Conservation (phyloP, 2,113 vertebrate genomes). For the Labeo catla region DNA sequence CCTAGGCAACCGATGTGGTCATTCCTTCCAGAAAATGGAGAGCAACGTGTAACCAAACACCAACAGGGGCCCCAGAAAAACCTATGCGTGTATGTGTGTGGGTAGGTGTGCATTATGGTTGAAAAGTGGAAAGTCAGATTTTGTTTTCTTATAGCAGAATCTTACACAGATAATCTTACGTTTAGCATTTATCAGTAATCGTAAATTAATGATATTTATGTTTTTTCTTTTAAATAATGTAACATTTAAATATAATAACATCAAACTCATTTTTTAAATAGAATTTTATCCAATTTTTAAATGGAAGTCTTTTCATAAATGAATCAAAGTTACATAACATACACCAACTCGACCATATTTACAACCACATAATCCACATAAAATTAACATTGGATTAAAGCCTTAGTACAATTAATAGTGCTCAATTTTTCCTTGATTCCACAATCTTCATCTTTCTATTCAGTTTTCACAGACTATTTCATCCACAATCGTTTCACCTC, state of each 20-base stretch:
- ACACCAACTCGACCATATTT: background rate
- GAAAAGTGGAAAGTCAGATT: background rate
- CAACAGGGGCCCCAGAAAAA: constrained; percentile 57
- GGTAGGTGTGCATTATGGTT: background rate
- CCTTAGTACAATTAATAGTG: background rate
- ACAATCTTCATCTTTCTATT: background rate
- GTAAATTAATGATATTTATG: background rate
- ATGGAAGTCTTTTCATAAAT: background rate
- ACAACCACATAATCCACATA: background rate
- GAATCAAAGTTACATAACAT: background rate
- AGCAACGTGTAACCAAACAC: constrained; percentile 63
- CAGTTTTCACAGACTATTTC: constrained; percentile 23
- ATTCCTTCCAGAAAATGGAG: constrained; percentile 67
- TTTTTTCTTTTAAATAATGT: background rate
- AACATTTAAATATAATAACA: constrained; percentile 7
- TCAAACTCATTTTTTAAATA: background rate
- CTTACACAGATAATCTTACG: background rate
- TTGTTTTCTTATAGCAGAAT: background rate
- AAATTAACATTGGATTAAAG: background rate
- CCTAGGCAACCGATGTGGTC: constrained; percentile 64
- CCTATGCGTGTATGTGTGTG: constrained; percentile 22
- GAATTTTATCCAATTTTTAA: too few relatives aligned
- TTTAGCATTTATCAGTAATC: background rate
- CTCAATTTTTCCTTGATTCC: background rate
- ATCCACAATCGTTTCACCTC: constrained; percentile 37